Base-by-base conservation (phyloP, 2,888 invertebrate species). In the Cryptocephalus primarius region DNA sequence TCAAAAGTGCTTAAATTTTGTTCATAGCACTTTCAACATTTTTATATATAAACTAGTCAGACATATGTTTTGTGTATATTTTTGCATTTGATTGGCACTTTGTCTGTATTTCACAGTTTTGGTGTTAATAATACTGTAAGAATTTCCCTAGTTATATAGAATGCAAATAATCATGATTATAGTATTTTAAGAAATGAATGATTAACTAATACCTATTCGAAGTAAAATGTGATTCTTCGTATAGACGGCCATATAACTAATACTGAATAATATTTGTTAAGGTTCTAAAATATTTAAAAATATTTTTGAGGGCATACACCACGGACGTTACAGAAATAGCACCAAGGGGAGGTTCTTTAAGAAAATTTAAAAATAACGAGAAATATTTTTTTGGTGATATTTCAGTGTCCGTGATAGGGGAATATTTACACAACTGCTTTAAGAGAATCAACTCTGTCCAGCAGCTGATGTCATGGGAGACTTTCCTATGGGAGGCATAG, bases 401-500 rank as follows among this genome's bases (percentile, higher is more conserved):
- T 22, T 22, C 22, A 22, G 6, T 22, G 22, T 22, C 22, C 22
- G 6, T 22, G 22, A 22, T 22, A 6, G 22, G 22, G 22, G 6
- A 22, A 22, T 22, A 22, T 22, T 2, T 22, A 22, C 22, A 22
- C 3, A 22, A 22, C 22, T 36, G 36, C 36, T 36, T 9, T 12
- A 11, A 36, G 4, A 12, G 6, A 36, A 36, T 68, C 67, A 68
- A 63, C 68, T 68, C 55, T 67, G 67, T 55, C 61, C 61, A 45
- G 63, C 57, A 34, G 65, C 45, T 39, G 55, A 43, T 42, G 55
- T 45, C 47, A 50, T 51, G 40, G 41, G 31, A 22, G 52, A 45
- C 47, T 60, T 61, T 47, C 58, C 59, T 44, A 57, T 48, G 14
- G 56, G 80, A 59, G 86, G 84, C 60, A 87, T 74, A 56, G 86